Conservation (phyloP, 37 sponge, comb jelly and placozoan genomes). For the Tethya wilhelma region DNA sequence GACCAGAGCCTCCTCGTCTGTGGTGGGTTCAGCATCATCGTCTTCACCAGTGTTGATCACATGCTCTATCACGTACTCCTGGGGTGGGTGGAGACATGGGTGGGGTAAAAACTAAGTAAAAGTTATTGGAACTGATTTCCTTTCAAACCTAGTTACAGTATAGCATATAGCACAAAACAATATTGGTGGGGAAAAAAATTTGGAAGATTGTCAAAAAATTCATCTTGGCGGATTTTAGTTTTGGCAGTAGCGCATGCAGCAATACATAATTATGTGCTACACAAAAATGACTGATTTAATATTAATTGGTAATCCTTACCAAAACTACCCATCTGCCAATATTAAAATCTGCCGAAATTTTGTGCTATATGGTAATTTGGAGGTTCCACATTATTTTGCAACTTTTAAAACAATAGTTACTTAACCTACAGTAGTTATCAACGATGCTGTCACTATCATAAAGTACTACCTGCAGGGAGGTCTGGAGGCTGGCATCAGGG, state of each 20-base stretch:
- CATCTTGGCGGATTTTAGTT: too few species aligned
- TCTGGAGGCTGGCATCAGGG: slow-evolving; percentile 47
- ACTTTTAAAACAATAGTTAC: too few species aligned
- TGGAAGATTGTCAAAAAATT: not conserved
- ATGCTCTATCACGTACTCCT: slow-evolving; percentile 71
- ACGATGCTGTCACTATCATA: not conserved
- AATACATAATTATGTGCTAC: too few species aligned
- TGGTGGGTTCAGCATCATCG: slow-evolving; percentile 56
- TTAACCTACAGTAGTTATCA: too few species aligned
- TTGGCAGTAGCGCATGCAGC: too few species aligned
- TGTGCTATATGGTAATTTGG: too few species aligned
- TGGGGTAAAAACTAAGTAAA: not conserved
- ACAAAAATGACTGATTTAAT: too few species aligned
- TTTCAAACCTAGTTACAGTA: too few species aligned
- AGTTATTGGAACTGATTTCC: too few species aligned
- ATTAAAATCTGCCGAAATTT: too few species aligned
- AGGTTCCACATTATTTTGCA: not conserved
- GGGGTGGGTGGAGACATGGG: not conserved
- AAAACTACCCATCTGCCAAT: too few species aligned
- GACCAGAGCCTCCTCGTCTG: slow-evolving; percentile 67
- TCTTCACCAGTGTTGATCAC: slow-evolving; percentile 56
- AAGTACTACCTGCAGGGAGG: slow-evolving; percentile 11
- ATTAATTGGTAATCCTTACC: not conserved
- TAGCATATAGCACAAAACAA: too few species aligned
- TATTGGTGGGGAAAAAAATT: not conserved